Conservation (phyloP, 2,888 invertebrate genomes). For the Trichacis sp. region DNA sequence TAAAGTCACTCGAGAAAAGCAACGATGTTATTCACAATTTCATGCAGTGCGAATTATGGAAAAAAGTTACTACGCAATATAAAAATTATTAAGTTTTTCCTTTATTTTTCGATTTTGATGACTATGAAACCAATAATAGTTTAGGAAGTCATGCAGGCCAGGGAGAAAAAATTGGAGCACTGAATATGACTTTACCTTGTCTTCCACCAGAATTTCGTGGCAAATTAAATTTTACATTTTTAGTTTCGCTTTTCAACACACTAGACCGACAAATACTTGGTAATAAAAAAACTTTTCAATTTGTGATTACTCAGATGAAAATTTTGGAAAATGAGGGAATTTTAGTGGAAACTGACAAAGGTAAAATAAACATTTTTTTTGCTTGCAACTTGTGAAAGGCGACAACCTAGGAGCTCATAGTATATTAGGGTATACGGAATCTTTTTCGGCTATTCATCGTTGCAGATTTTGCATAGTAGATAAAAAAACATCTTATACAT, state of each 20-base stretch:
- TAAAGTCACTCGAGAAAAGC: background rate
- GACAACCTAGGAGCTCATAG: too few relatives aligned
- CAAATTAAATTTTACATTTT: conserved; percentile 4
- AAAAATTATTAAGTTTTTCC: background rate
- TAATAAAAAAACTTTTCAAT: background rate
- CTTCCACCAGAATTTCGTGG: background rate
- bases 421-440: too few relatives aligned
- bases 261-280: background rate
- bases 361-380: too few relatives aligned
- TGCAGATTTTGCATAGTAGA: too few relatives aligned
- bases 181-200: conserved; percentile 3
- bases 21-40: background rate
- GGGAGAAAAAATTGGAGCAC: conserved; percentile 1
- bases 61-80: background rate
- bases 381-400: too few relatives aligned
- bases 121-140: conserved; percentile 2
- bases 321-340: background rate
- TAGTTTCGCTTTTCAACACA: conserved; percentile 5
- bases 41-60: conserved; percentile 4
- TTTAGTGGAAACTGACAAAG: too few relatives aligned
- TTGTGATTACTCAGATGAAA: background rate
- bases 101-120: conserved; percentile 4
- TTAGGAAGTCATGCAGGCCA: conserved; percentile 10
- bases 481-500: too few relatives aligned
- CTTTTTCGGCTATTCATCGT: too few relatives aligned